Evolutionary conservation across 2,797 vertebrate species (phyloP), one percentile per base, ranked within the genome.

Genomic region (Odontamblyopus rebecca): DNA sequence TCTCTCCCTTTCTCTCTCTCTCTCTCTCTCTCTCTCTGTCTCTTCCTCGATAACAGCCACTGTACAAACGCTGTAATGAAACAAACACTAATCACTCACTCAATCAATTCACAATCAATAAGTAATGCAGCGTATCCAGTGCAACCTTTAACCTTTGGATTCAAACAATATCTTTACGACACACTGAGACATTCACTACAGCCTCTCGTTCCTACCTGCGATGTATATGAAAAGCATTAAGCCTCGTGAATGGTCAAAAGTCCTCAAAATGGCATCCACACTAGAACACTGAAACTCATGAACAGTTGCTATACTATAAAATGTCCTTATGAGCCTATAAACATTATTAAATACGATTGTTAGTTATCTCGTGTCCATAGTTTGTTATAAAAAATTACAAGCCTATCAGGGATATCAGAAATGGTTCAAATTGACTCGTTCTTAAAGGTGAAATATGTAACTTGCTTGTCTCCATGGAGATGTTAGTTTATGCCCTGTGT

Each of bases 91-190:
- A 86, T 88, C 76, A 50, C 66, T 74, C 41, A 83, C 70, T 48
- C 72, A 64, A 63, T 84, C 79, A 79, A 80, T 85, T 82, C 68
- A 76, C 62, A 80, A 74, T 86, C 82, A 82, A 82, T 72, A 77
- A 72, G 4, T 72, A 74, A 80, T 73, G 35, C 11, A 44, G 7
- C n/a, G 32, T 7, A 3, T 62, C 19, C 23, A 18, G 78, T 56
- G 23, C 57, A 48, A 32, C 62, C 72, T 83, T 87, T 81, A 78
- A 63, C 65, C 87, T 85, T 82, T 87, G 74, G 73, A 76, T 79
- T 73, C 72, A 74, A 68, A 44, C 67, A 61, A 38, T 65, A 4
- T 32, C 65, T 67, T 67, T 67, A 67, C n/a, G 48, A 54, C 50
- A 19, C 38, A 16, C 26, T 18, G 63, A 11, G 18, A 53, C 53